phyloP scores from a whole-genome alignment of 2,113 vertebrate genomes.

The Dasyurus viverrinus region DNA sequence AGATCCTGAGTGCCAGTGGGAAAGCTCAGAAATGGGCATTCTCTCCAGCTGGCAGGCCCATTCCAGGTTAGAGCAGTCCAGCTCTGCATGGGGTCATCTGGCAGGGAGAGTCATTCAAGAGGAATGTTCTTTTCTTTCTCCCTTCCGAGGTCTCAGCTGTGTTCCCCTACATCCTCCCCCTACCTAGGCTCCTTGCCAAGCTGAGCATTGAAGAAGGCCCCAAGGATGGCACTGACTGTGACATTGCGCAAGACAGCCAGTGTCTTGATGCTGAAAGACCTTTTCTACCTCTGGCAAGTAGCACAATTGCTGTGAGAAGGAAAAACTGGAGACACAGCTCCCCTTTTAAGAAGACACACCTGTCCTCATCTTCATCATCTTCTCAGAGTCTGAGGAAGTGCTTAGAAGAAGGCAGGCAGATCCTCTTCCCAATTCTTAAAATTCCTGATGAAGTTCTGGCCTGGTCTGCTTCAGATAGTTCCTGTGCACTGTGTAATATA shows the following conservation, averaged over 20 bases:
- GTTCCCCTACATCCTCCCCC: background rate
- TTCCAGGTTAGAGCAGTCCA: background rate
- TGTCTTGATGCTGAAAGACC: background rate
- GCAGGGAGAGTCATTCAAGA: background rate
- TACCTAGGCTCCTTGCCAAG: background rate
- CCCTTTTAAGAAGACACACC: background rate
- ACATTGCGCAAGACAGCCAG: background rate
- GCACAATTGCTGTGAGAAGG: background rate
- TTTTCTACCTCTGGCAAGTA: background rate
- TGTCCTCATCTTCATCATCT: background rate
- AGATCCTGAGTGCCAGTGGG: background rate
- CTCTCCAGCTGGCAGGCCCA: background rate
- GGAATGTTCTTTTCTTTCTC: background rate
- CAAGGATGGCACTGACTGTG: background rate
- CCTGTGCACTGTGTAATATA: background rate
- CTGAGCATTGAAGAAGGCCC: background rate
- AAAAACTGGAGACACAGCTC: background rate
- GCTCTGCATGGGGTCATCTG: background rate
- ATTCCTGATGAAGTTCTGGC: background rate
- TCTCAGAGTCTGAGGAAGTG: background rate
- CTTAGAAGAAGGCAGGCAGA: background rate
- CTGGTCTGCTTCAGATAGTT: background rate
- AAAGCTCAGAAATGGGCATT: background rate
- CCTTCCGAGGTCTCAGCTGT: background rate
- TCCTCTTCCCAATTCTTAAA: background rate